Conservation (phyloP, 2,888 invertebrate species). For the Phaedon cochleariae region DNA sequence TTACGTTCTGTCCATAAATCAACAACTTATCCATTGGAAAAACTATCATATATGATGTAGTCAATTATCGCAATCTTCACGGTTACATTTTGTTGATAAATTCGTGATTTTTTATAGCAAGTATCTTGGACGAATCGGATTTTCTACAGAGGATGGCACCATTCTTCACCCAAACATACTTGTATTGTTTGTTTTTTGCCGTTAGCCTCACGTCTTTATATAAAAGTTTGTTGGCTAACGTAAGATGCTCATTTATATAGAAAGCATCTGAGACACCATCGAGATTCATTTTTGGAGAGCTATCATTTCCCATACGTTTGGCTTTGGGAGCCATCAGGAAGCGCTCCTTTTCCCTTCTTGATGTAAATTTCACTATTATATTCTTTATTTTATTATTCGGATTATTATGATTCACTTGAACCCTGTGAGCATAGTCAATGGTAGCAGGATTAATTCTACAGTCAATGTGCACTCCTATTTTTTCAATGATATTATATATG, state of each 20-base stretch:
- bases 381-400: neutral
- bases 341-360: neutral
- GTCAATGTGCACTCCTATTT: constrained; percentile 3
- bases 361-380: constrained; percentile 5
- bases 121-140: neutral
- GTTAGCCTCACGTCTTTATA: constrained; percentile 1
- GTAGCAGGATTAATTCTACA: neutral
- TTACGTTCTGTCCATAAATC: constrained; percentile 11
- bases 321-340: neutral
- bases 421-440: constrained; percentile 5
- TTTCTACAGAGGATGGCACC: constrained; percentile 3
- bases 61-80: neutral
- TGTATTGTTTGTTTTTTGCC: constrained; percentile 5
- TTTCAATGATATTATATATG: neutral
- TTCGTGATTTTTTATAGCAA: neutral
- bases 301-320: constrained; percentile 9
- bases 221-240: constrained; percentile 1
- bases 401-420: neutral
- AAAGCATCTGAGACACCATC: constrained; percentile 12
- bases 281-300: constrained; percentile 6
- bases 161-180: constrained; percentile 9
- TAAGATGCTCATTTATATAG: constrained; percentile 1
- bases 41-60: neutral
- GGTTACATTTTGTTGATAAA: neutral
- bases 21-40: constrained; percentile 12